A percentile compares a stretch with the other conserved stretches of the same genome.
phyloP scores from a whole-genome alignment of 2,113 vertebrate genomes.

The Numida meleagris region DNA sequence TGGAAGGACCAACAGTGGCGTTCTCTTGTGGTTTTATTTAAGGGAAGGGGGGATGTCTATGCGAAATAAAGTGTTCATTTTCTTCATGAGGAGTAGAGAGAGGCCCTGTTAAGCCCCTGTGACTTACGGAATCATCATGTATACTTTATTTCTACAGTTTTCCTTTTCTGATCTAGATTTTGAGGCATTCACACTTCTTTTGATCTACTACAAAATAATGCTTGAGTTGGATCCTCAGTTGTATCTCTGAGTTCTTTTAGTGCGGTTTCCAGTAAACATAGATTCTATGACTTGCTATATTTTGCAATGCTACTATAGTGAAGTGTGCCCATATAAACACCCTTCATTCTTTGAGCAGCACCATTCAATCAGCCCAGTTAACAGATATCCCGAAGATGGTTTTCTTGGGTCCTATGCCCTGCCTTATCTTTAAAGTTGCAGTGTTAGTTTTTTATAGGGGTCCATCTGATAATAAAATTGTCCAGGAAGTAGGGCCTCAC shows the following conservation, averaged over 20 bases:
- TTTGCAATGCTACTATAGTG: background rate
- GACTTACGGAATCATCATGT: background rate
- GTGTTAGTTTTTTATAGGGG: background rate
- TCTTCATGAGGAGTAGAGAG: background rate
- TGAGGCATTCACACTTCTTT: background rate
- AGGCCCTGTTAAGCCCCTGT: accelerated
- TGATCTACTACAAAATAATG: background rate
- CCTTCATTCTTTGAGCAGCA: accelerated
- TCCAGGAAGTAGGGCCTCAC: background rate
- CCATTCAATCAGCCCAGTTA: background rate
- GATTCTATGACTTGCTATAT: background rate
- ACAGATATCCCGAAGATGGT: background rate
- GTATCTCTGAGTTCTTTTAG: background rate
- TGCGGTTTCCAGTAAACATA: background rate
- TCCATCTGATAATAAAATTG: background rate
- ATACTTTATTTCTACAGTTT: background rate
- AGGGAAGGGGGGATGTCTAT: background rate
- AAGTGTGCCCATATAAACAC: background rate
- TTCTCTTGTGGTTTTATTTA: background rate
- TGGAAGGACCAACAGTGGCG: background rate
- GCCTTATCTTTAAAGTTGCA: background rate
- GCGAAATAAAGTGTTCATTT: background rate
- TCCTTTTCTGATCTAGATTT: background rate
- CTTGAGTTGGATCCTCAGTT: background rate
- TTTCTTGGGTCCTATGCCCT: background rate